Evolutionary conservation across 2,797 vertebrate species (phyloP), one percentile per base, ranked within the genome.

Genomic region (Cuniculus paca): DNA sequence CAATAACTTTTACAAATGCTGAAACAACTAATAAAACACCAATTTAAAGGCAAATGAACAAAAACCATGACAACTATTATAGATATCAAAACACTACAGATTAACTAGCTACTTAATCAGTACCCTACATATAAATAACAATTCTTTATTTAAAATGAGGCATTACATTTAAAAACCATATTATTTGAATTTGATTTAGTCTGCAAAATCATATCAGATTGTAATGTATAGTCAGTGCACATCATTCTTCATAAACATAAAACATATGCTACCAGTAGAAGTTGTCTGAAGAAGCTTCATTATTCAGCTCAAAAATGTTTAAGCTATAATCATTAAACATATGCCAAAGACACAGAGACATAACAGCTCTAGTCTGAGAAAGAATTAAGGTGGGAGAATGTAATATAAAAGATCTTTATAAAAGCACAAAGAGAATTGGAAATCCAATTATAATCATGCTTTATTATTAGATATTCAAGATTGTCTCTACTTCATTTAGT

Each of bases 261-360:
- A 97, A 61, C 81, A 54, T 80, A 95, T 97, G 91, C 78, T 96
- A 79, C 77, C 78, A 90, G 56, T 34, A 95, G 80, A 34, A 92
- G 39, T 95, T 97, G 52, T 85, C 58, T 91, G 52, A 97, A 45
- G 92, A 94, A 94, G 74, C 54, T 88, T 96, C 81, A 94, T 97
- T 97, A 90, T 56, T 88, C 86, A 90, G 60, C 72, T 97, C 75
- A 91, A 93, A 96, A 95, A 45, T 88, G 78, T 85, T 95, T 60
- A 93, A 84, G 17, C 24, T 95, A 70, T 1, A 13, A 92, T 96
- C 95, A 91, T 97, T 97, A 97, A 95, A 81, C 89, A 97, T 83
- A 92, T 96, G 95, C 79, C 45, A 88, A 70, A 83, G 39, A 94
- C 63, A 68, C 45, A 91, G 50, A 88, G 90, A 56, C 65, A 96